Base-by-base conservation (phyloP, 2,113 vertebrate species). In the Carassius gibelio region DNA sequence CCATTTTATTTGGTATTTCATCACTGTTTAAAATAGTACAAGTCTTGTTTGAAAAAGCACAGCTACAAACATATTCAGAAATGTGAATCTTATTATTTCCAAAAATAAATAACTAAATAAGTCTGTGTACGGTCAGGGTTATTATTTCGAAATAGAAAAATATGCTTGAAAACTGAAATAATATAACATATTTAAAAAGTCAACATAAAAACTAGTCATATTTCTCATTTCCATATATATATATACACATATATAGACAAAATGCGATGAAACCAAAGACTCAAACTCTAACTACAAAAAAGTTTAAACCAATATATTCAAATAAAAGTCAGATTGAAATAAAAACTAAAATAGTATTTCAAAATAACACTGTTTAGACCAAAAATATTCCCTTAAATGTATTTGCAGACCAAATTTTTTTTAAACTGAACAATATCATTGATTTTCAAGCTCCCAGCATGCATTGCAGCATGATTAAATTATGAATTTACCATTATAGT, bases 391-490 rank as follows among this genome's bases (percentile, higher is more conserved):
- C n/a, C 17, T 8, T 5, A 48, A 45, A n/a, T 72, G 9, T 74
- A 57, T 68, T 64, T 26, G n/a, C 1, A 4, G 62, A 30, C 64
- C 30, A 69, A 9, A 69, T 17, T 13, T 21, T 42, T 5, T 21
- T 42, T 5, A n/a, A 45, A 45, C 17, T 72, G 1, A 72, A 72
- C 8, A 72, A n/a, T n/a, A 10, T 42, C 4, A 38, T 36, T 21
- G 9, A 72, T 30, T 69, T 36, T 7, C 1, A 36, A 36, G 30
- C n/a, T 30, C n/a, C 23, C 74, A 52, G 45, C 23, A 52, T 52
- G n/a, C 23, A 52, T 75, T 52, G 74, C 23, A 75, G 42, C 45
- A 71, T 71, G 8, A 71, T 42, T 71, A n/a, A 72, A 21, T 72
- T 0, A 72, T 72, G 5, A 2, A 17, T 34, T 68, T 68, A 68